Conservation (phyloP, 2,113 vertebrate genomes). For the Indicator indicator region DNA sequence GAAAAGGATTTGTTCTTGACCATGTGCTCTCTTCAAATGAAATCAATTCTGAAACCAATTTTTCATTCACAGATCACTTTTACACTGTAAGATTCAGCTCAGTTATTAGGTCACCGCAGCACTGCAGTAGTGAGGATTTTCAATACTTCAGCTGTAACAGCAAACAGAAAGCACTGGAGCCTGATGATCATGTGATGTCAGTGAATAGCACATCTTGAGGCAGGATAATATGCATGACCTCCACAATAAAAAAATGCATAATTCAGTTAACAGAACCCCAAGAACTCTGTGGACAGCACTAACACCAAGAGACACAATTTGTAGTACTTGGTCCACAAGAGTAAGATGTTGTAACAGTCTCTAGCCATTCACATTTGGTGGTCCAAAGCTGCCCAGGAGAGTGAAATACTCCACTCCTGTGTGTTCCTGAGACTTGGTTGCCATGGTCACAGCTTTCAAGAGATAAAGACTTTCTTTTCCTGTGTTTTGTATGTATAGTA, state of each 20-base stretch:
- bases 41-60: not conserved
- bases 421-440: conserved; percentile 57
- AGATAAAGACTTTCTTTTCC: conserved; percentile 48
- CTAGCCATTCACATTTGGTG: not conserved
- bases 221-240: not conserved
- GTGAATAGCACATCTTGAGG: not conserved
- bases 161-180: conserved; percentile 16
- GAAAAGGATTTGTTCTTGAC: not conserved
- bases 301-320: conserved; percentile 31
- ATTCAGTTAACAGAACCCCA: not conserved
- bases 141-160: not conserved
- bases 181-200: conserved; percentile 6
- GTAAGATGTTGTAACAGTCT: conserved; percentile 30
- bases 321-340: conserved; percentile 38
- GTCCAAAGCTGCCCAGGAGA: conserved; percentile 43
- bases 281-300: not conserved
- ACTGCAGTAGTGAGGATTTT: not conserved
- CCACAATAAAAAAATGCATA: not conserved
- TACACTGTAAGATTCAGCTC: not conserved
- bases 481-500: conserved; percentile 25
- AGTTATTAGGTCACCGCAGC: conserved; percentile 17
- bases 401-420: conserved; percentile 31
- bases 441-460: conserved; percentile 63
- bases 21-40: not conserved
- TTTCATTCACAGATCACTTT: not conserved